Percentiles rank a stretch among this genome's conserved stretches.
Evolutionary conservation across 1,140 invertebrate genomes (phyloP).

Genomic region (Macrobrachium rosenbergii): DNA sequence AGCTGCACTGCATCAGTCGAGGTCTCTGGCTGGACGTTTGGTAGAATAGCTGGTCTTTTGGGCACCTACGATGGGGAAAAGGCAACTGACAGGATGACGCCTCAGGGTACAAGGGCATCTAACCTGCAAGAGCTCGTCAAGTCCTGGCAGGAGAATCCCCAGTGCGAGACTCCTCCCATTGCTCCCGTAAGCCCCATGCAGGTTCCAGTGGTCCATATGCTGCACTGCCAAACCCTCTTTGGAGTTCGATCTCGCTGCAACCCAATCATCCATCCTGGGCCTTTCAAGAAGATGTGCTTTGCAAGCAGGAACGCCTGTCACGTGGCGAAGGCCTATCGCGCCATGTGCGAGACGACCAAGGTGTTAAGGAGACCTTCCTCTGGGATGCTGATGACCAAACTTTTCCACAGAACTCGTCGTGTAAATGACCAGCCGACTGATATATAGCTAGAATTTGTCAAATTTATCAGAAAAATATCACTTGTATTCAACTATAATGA

Average conservation of each 20-base stretch:
- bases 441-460: too few relatives aligned
- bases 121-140: conserved; percentile 16
- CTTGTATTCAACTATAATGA: too few relatives aligned
- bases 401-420: too few relatives aligned
- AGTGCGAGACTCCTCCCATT: conserved; percentile 27
- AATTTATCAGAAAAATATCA: too few relatives aligned
- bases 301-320: conserved; percentile 4
- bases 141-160: conserved; percentile 40
- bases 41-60: conserved; percentile 32
- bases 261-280: background rate
- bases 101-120: conserved; percentile 9
- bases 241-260: background rate
- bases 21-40: conserved; percentile 36
- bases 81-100: conserved; percentile 12
- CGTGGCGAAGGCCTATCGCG: conserved; percentile 30
- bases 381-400: too few relatives aligned
- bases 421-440: too few relatives aligned
- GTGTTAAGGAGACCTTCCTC: background rate
- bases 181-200: background rate
- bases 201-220: background rate
- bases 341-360: background rate
- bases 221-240: conserved; percentile 32
- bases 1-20: conserved; percentile 18
- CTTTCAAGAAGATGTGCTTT: conserved; percentile 34
- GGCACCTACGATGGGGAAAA: conserved; percentile 26